Percentiles rank a stretch among this genome's conserved stretches.
These are phyloP conservation scores for Eublepharis macularius DNA, from an alignment of 2,113 vertebrate genomes.

Conservation along the genomic window DNA sequence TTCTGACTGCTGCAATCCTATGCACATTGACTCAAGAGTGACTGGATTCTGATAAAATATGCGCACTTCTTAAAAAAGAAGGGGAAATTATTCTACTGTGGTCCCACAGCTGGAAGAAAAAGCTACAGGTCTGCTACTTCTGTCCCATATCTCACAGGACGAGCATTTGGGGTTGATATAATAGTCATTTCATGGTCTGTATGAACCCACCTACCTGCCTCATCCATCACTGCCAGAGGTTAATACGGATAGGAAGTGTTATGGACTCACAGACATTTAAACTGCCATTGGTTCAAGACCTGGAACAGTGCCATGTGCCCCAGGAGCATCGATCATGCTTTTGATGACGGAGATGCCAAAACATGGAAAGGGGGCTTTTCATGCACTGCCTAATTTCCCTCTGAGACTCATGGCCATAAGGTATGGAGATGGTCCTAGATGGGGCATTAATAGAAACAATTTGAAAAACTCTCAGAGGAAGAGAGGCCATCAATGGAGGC, in stretches of 20 bases:
- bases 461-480: no score
- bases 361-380: no score
- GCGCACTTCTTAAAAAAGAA: neutral
- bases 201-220: neutral
- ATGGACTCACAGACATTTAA: neutral
- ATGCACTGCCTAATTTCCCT: neutral
- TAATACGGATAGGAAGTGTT: neutral
- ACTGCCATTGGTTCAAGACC: neutral
- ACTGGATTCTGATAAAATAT: neutral
- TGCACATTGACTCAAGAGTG: neutral
- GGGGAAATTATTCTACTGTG: neutral
- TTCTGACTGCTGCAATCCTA: neutral
- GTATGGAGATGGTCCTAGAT: no score
- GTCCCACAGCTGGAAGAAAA: no score
- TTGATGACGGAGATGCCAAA: neutral
- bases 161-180: neutral
- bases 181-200: no score
- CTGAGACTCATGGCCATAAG: no score
- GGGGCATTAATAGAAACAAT: no score
- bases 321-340: neutral
- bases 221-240: neutral
- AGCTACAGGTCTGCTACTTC: neutral
- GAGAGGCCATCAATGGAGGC: no score
- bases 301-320: neutral
- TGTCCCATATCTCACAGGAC: neutral